Evolutionary conservation across 2,113 vertebrate genomes (phyloP), one percentile per base, ranked within the genome.

Genomic region (Scomber japonicus): DNA sequence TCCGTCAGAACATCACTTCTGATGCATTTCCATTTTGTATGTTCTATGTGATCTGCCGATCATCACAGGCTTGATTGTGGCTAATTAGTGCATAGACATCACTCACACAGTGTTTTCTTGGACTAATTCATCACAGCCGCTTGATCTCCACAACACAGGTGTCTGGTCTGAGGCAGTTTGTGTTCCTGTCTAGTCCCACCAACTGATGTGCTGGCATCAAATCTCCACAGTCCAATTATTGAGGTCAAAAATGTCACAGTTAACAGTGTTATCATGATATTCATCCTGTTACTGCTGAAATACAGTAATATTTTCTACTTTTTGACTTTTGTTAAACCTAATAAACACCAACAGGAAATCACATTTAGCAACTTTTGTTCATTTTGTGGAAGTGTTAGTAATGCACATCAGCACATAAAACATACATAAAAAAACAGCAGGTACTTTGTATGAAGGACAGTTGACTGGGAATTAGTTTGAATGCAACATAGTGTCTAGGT

Each of bases 131-230:
- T 59, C 69, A 71, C 17, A 13, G 35, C 54, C 24, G 11, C 21
- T 30, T 71, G 21, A 56, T 49, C 69, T 59, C 40, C 35, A 44
- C 31, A 55, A 15, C 31, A 45, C 51, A 68, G 49, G 13, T 24
- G 11, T 44, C 48, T 44, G 51, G 11, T 44, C 48, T 15, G 35
- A 75, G 60, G 31, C 31, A 14, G 3, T 19, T 19, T 57, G 27
- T 57, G 16, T 54, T 54, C 14, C 53, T 19, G 53, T 54, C 53
- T 54, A 17, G 6, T 31, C 62, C 49, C 51, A 61, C n/a, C 15
- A 11, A 21, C 35, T 49, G 9, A 46, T 44, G n/a, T 19, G 19
- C 17, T 54, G 53, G 53, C 53, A 54, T 17, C 53, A n/a, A 4
- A 15, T 49, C 49, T 49, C 27, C 21, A 40, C 10, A 5, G 1